Conservation (phyloP, 2,797 vertebrate species). For the Siniperca obscura region DNA sequence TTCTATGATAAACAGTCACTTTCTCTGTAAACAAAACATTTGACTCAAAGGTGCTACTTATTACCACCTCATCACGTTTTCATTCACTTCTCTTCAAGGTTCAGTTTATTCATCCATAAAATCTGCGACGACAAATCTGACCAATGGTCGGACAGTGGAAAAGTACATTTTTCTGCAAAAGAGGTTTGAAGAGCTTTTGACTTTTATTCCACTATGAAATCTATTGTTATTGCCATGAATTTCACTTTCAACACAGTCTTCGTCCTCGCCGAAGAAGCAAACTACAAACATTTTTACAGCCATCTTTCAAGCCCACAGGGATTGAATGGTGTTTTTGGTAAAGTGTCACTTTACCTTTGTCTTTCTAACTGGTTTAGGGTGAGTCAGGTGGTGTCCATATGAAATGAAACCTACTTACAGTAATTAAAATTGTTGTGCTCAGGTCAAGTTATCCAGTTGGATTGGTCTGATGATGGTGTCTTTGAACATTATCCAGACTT, state of each 20-base stretch:
- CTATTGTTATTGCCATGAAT: neutral
- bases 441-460: neutral
- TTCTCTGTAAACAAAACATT: neutral
- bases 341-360: neutral
- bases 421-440: neutral
- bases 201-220: neutral
- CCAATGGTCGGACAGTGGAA: too few relatives aligned
- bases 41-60: neutral
- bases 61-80: neutral
- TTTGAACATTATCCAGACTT: conserved; percentile 9
- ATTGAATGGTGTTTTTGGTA: neutral
- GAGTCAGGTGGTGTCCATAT: conserved; percentile 14
- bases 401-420: neutral
- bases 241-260: neutral
- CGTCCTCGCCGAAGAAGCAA: too few relatives aligned
- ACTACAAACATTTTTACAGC: neutral
- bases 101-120: neutral
- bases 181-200: too few relatives aligned
- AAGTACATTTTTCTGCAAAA: too few relatives aligned
- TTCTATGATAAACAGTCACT: neutral
- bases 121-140: neutral
- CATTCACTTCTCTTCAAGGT: neutral
- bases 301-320: neutral
- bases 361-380: neutral
- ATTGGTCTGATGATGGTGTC: neutral